These are phyloP conservation scores for Lepus europaeus DNA, from an alignment of 2,113 vertebrate species.

Conservation along the genomic window DNA sequence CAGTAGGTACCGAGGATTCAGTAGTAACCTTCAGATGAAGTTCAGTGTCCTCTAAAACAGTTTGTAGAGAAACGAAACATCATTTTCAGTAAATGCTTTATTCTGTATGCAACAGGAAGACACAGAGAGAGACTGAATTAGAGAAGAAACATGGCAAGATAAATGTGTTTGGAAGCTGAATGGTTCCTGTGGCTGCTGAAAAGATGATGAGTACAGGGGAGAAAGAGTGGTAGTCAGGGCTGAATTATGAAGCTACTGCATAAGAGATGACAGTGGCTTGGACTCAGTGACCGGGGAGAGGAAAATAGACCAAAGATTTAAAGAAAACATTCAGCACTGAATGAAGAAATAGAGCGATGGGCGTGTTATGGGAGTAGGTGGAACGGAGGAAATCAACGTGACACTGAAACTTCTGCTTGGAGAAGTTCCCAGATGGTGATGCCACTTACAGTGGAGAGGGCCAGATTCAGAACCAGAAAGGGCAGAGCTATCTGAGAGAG, in stretches of 20 bases:
- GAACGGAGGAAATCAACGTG: background rate
- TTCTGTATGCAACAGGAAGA: background rate
- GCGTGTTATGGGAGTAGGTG: background rate
- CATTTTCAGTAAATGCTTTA: background rate
- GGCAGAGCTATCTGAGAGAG: background rate
- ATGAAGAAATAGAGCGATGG: background rate
- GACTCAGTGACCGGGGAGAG: too few relatives aligned
- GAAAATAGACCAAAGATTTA: background rate
- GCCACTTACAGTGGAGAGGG: background rate
- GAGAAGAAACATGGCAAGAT: background rate
- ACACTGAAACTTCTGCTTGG: background rate
- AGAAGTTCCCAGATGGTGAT: background rate
- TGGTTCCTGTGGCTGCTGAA: background rate
- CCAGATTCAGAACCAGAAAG: background rate
- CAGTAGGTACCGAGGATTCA: background rate
- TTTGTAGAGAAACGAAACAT: too few relatives aligned
- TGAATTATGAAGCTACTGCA: background rate
- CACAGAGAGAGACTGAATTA: background rate
- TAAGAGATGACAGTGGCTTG: background rate
- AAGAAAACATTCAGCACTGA: background rate
- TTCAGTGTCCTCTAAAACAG: fast-evolving
- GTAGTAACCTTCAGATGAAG: background rate
- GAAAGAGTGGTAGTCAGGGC: too few relatives aligned
- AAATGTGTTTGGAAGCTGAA: background rate
- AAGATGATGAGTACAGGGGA: background rate